These are phyloP conservation scores for Coelopa frigida DNA, from an alignment of 1,140 invertebrate genomes.

Conservation along the genomic window DNA sequence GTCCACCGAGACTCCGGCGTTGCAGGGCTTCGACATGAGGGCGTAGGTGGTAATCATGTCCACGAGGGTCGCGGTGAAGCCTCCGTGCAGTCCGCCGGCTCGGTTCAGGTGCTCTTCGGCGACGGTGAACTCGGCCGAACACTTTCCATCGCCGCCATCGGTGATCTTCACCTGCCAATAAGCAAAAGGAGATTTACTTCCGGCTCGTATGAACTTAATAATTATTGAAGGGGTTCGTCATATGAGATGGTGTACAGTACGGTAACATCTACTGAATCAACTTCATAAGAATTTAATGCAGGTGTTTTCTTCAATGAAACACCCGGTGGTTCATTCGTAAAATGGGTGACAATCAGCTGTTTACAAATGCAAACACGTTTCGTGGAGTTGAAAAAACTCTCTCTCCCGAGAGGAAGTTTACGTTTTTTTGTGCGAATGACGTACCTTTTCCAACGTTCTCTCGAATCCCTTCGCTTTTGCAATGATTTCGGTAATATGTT, in stretches of 20 bases:
- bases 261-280: too few relatives aligned
- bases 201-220: too few relatives aligned
- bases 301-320: too few relatives aligned
- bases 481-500: constrained; percentile 35
- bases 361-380: too few relatives aligned
- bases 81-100: constrained; percentile 72
- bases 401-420: too few relatives aligned
- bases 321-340: too few relatives aligned
- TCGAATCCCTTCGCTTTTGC: constrained; percentile 32
- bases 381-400: too few relatives aligned
- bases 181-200: background rate
- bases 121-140: constrained; percentile 70
- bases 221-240: too few relatives aligned
- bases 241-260: too few relatives aligned
- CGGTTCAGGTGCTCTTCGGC: constrained; percentile 68
- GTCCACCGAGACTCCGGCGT: constrained; percentile 67
- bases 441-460: constrained; percentile 28
- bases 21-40: constrained; percentile 57
- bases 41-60: constrained; percentile 78
- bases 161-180: constrained; percentile 57
- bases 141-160: constrained; percentile 58
- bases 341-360: too few relatives aligned
- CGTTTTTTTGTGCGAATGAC: background rate
- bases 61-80: constrained; percentile 71
- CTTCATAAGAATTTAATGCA: too few relatives aligned